Evolutionary conservation across 2,113 vertebrate species (phyloP).

Genomic region (Chascanopsetta lugubris): DNA sequence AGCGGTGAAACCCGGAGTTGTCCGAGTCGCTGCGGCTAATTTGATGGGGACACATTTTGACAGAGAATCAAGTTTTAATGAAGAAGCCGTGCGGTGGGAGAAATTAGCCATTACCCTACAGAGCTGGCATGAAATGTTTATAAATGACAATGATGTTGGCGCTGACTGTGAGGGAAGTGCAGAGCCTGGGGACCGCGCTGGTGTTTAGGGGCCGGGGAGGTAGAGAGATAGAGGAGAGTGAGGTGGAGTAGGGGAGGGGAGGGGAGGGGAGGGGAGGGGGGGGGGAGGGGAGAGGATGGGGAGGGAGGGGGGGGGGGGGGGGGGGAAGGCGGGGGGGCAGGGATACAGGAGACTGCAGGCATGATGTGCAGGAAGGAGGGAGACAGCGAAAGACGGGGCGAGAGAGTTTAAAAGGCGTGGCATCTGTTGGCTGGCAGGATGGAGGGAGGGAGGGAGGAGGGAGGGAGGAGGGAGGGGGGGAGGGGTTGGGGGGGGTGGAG

Average conservation of each 20-base stretch:
- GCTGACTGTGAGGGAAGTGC: constrained; percentile 62
- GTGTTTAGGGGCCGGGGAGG: constrained; percentile 44
- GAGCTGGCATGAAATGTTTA: constrained; percentile 79
- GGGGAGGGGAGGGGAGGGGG: constrained; percentile 11
- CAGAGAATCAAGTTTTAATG: constrained; percentile 95
- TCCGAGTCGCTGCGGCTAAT: constrained; percentile 84
- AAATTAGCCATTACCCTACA: constrained; percentile 79
- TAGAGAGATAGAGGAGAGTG: neutral
- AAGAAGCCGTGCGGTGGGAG: constrained; percentile 82
- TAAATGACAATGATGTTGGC: constrained; percentile 77
- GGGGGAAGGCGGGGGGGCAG: constrained; percentile 9
- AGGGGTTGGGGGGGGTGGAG: too few relatives aligned
- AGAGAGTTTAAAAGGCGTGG: constrained; percentile 71
- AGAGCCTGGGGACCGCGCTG: constrained; percentile 59
- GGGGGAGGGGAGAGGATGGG: constrained; percentile 7
- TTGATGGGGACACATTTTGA: constrained; percentile 88
- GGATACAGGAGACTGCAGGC: constrained; percentile 31
- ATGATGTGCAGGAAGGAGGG: constrained; percentile 56
- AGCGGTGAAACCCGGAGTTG: constrained; percentile 50
- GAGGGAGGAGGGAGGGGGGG: constrained; percentile 55
- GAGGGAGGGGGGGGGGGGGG: neutral
- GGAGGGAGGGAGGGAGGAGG: constrained; percentile 53
- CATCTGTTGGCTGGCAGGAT: constrained; percentile 65
- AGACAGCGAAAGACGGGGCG: constrained; percentile 67
- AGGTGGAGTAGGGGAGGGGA: neutral